Evolutionary conservation across 2,797 vertebrate genomes (phyloP).

Genomic region (Coilia nasus): DNA sequence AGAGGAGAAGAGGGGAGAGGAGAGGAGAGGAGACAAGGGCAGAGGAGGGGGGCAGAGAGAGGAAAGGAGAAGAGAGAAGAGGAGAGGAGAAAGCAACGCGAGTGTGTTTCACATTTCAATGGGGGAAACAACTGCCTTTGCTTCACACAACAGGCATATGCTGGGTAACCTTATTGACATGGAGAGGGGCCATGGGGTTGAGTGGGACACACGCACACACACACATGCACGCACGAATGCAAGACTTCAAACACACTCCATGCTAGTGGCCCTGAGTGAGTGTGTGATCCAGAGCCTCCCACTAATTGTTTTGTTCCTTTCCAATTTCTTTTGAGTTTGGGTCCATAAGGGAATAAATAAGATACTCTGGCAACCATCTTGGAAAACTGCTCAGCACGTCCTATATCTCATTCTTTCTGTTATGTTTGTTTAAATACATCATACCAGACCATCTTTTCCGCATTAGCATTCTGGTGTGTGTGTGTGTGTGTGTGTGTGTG

Average conservation of each 20-base stretch:
- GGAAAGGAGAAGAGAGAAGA: constrained; percentile 61
- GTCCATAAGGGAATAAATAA: constrained; percentile 43
- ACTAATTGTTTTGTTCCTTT: constrained; percentile 42
- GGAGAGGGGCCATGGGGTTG: constrained; percentile 59
- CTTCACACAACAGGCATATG: constrained; percentile 64
- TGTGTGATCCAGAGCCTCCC: constrained; percentile 42
- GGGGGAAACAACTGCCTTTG: constrained; percentile 58
- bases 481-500: background rate
- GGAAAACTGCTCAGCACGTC: constrained; percentile 31
- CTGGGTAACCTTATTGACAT: constrained; percentile 70
- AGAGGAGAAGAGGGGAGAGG: constrained; percentile 34
- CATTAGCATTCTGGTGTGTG: background rate
- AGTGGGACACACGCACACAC: constrained; percentile 54
- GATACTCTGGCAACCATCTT: constrained; percentile 49
- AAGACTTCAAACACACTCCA: constrained; percentile 58
- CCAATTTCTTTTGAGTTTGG: constrained; percentile 52
- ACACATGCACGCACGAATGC: constrained; percentile 46
- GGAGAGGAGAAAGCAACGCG: constrained; percentile 48
- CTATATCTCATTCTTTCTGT: background rate
- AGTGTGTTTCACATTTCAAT: constrained; percentile 80
- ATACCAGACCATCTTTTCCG: background rate
- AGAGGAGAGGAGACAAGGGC: background rate
- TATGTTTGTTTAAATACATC: background rate
- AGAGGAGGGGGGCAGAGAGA: constrained; percentile 66
- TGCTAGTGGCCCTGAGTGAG: constrained; percentile 43